Evolutionary conservation across 2,888 invertebrate species (phyloP), one percentile per base, ranked within the genome.

Genomic region (Coronaproctus castanopsis): DNA sequence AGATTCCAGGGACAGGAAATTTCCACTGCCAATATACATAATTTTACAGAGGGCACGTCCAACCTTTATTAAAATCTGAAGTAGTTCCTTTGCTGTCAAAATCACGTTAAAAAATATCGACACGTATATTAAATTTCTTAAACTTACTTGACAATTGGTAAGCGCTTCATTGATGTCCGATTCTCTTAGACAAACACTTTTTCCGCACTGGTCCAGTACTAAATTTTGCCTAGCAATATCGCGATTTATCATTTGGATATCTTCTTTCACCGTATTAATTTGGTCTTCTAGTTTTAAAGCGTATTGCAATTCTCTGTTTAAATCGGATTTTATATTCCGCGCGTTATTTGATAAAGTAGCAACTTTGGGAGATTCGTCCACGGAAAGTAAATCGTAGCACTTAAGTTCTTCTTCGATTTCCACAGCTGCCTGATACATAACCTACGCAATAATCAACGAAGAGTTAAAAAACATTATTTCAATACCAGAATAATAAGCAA

Each of bases 121-220:
- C n/a, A n/a, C 36, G 36, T 14, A 8, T 8, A 36, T 36, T 36
- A 36, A 8, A 36, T 36, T 36, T 8, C 14, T 14, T 5, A 36
- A 21, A 59, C 62, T 60, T 65, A 70, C 76, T 67, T 83, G 80
- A 66, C 87, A 87, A 62, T 82, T 84, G 60, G 78, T 74, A 0
- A 87, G 78, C 0, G 87, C 85, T 61, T 82, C 80, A 63, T 86
- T 84, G 1, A 89, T 85, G 0, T 82, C 77, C 64, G 86, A 87
- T 56, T 59, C 51, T 52, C 56, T 52, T 65, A 84, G 84, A 22
- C 82, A 83, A 51, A 84, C 73, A 59, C 81, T 80, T 1, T 77
- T 75, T 69, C 85, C 85, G 68, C 86, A 87, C 54, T 72, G 71
- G 65, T 87, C 85, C 24, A 88, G 71, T 0, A 78, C 77, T 1